These are phyloP conservation scores for Hoplias malabaricus DNA, from an alignment of 2,113 vertebrate species.

Conservation along the genomic window DNA sequence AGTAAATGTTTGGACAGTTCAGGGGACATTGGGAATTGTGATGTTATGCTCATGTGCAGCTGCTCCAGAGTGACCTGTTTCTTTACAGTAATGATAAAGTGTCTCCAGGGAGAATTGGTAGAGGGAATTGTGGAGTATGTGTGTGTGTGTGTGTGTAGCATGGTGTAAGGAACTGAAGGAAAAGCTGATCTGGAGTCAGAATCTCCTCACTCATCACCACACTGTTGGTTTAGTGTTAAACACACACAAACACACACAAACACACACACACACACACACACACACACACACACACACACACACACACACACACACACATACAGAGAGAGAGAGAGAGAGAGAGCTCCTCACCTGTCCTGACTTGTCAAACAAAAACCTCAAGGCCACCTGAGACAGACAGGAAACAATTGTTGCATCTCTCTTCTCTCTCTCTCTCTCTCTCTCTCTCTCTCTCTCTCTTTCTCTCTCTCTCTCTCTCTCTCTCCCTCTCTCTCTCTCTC, in stretches of 20 bases:
- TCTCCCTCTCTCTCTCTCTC: neutral
- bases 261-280: neutral
- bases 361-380: conserved; percentile 23
- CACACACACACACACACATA: conserved; percentile 27
- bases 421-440: neutral
- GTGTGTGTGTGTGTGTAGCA: no score
- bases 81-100: no score
- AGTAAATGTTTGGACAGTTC: no score
- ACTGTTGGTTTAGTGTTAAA: neutral
- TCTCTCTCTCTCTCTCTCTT: neutral
- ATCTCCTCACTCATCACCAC: conserved; percentile 15
- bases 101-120: no score
- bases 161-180: neutral
- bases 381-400: conserved; percentile 25
- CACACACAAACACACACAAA: neutral
- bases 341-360: neutral
- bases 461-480: neutral
- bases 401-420: conserved; percentile 14
- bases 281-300: conserved; percentile 3
- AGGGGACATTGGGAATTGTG: no score
- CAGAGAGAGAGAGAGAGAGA: no score
- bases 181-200: conserved; percentile 6
- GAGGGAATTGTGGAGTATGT: neutral
- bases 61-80: no score
- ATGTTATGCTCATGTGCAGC: no score